Evolutionary conservation across 2,797 vertebrate species (phyloP), one percentile per base, ranked within the genome.

Genomic region (Falco biarmicus): DNA sequence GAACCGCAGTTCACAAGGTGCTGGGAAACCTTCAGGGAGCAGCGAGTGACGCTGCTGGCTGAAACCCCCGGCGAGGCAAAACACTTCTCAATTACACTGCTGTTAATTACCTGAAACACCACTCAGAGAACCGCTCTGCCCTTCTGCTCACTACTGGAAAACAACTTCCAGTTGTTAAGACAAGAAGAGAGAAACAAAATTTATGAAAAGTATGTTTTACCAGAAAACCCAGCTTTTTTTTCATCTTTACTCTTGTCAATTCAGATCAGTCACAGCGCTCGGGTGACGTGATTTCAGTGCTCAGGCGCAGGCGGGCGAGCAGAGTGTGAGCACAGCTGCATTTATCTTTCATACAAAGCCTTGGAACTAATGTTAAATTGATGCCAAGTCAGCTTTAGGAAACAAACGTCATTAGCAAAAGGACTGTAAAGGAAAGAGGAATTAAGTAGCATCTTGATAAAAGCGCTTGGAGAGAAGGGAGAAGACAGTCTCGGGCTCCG

Each of bases 351-450:
- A 79, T 87, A 85, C 65, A 93, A 93, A 92, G 59, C 73, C 56
- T 96, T 85, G 91, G 73, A 93, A 87, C 69, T 81, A 51, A 87
- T 71, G 86, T 84, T 88, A 95, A 95, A 96, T 86, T 92, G 90
- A 89, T 94, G 88, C 80, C 50, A 90, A 90, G 80, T 91, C 93
- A 96, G 85, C 80, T 64, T 82, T 88, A 84, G 85, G 84, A 94
- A 93, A 84, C 89, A 97, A 95, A 80, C 65, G 82, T 94, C 84
- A 53, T 81, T 93, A 96, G 88, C 54, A 91, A 73, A 93, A 96
- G 84, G n/a, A 26, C 37, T 73, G 37, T 86, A 78, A 85, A 79
- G 56, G 92, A 47, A 94, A 82, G 39, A 81, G 39, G 92, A 94
- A 91, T 93, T 95, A 91, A 93, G 75, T 32, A 71, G 80, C 66